Conservation (phyloP, 2,113 vertebrate genomes). For the Megatriorchis doriae region DNA sequence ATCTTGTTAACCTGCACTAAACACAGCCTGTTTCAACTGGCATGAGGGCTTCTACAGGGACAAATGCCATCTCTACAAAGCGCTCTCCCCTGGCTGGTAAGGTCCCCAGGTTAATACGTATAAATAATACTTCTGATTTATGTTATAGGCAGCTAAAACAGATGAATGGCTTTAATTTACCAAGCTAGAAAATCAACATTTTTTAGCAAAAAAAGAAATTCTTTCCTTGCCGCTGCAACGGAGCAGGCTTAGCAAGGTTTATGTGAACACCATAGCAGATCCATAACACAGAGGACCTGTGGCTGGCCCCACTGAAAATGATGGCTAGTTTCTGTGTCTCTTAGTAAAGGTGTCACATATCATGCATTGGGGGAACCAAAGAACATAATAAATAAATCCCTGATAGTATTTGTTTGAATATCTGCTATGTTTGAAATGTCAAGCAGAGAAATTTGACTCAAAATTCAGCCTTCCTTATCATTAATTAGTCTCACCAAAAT, state of each 20-base stretch:
- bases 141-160: neutral
- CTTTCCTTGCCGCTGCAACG: neutral
- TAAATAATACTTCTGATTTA: slow-evolving; percentile 27
- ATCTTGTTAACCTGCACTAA: neutral
- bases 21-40: neutral
- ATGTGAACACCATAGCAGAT: neutral
- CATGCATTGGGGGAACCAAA: neutral
- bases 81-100: neutral
- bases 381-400: neutral
- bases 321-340: neutral
- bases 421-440: neutral
- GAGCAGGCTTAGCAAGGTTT: neutral
- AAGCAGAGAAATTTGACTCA: neutral
- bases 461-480: neutral
- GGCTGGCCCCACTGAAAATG: neutral
- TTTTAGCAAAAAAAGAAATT: neutral
- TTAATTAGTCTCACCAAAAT: neutral
- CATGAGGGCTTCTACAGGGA: neutral
- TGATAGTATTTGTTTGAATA: neutral
- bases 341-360: neutral
- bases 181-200: neutral
- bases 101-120: neutral
- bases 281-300: neutral
- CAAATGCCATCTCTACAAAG: neutral
- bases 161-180: slow-evolving; percentile 25